Evolutionary conservation across 2,113 vertebrate genomes (phyloP).

Genomic region (Odocoileus hemionus): DNA sequence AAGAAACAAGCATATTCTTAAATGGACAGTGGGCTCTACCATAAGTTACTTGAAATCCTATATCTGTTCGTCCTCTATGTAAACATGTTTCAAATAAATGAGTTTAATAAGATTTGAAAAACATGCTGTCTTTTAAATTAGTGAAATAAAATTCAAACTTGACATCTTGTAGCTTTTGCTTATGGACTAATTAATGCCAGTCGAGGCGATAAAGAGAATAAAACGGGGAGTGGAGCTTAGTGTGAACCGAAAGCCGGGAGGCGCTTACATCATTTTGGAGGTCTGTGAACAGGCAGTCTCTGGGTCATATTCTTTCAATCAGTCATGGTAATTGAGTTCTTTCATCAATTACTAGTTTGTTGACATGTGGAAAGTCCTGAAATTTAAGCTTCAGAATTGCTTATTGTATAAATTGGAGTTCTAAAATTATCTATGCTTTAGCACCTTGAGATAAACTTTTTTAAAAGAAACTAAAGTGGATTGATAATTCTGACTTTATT

Average conservation of each 20-base stretch:
- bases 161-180: conserved; percentile 15
- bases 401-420: not conserved
- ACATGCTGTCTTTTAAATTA: conserved; percentile 58
- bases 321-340: not conserved
- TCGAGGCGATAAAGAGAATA: not conserved
- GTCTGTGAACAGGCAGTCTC: not conserved
- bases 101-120: conserved; percentile 44
- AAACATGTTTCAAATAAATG: conserved; percentile 25
- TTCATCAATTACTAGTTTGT: not conserved
- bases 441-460: not conserved
- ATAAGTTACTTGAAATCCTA: conserved; percentile 59
- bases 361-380: not conserved
- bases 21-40: conserved; percentile 5
- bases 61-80: conserved; percentile 24
- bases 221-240: not conserved
- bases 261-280: not conserved
- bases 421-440: not conserved
- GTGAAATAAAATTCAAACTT: conserved; percentile 69
- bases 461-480: not conserved
- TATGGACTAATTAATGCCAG: not conserved
- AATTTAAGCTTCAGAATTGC: not conserved
- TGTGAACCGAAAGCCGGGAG: not conserved
- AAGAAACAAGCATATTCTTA: conserved; percentile 41
- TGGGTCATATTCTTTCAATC: not conserved
- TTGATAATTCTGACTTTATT: not conserved